Percentiles rank a stretch among this genome's conserved stretches.
Conservation (phyloP, 2,113 vertebrate genomes). For the Eclectus roratus region DNA sequence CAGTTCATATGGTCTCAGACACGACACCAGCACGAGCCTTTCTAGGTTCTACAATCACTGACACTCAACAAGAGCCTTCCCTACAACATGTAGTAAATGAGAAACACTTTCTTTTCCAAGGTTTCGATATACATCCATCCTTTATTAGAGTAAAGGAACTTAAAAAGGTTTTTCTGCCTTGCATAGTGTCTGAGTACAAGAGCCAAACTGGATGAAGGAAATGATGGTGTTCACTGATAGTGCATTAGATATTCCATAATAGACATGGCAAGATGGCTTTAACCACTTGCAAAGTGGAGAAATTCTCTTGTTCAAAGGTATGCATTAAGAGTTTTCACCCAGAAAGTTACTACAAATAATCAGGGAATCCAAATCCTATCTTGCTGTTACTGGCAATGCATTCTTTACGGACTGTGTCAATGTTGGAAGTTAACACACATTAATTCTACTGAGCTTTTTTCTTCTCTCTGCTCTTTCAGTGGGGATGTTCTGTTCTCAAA, state of each 20-base stretch:
- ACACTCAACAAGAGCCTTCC: rapidly evolving
- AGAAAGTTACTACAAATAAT: background rate
- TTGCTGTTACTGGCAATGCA: background rate
- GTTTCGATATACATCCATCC: background rate
- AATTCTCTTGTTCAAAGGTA: background rate
- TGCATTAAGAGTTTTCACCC: background rate
- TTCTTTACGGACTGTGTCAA: background rate
- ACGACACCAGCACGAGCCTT: background rate
- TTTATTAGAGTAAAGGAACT: background rate
- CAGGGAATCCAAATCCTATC: background rate
- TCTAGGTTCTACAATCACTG: background rate
- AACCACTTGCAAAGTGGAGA: background rate
- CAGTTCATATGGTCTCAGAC: background rate
- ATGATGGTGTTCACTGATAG: background rate
- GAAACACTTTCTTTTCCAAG: background rate
- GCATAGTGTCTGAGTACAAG: rapidly evolving
- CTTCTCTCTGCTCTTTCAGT: background rate
- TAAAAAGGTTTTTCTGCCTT: background rate
- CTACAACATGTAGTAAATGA: background rate
- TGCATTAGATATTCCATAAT: background rate
- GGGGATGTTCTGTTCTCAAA: conserved; percentile 39
- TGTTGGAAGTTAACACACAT: background rate
- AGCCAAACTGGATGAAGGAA: background rate
- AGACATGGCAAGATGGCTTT: rapidly evolving
- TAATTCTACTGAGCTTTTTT: background rate